phyloP scores from a whole-genome alignment of 2,888 invertebrate genomes.

The Syrphus vitripennis region DNA sequence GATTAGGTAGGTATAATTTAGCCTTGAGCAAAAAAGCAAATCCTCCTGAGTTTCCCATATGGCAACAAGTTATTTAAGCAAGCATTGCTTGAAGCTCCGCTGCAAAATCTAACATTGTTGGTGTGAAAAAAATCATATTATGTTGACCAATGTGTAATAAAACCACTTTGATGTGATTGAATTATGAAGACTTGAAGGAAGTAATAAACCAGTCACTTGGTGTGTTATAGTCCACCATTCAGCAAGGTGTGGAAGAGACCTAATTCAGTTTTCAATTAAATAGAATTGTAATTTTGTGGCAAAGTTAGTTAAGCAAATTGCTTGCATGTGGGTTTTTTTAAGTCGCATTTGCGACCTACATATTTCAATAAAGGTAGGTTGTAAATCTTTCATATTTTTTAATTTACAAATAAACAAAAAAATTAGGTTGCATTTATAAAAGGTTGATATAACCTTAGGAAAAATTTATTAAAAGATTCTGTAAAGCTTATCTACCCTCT shows the following conservation, averaged over 20 bases:
- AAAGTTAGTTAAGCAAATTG: neutral
- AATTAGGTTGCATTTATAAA: too few relatives aligned
- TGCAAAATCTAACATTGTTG: too few relatives aligned
- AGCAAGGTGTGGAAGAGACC: constrained; percentile 4
- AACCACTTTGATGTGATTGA: constrained; percentile 53
- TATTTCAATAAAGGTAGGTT: neutral
- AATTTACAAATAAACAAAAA: too few relatives aligned
- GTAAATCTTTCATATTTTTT: too few relatives aligned
- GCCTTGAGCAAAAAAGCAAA: neutral
- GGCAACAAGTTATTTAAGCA: constrained; percentile 1
- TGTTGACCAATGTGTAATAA: constrained; percentile 32
- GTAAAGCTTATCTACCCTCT: too few relatives aligned
- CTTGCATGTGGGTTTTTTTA: neutral
- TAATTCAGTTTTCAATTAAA: neutral
- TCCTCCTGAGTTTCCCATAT: neutral
- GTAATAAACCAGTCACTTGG: constrained; percentile 38
- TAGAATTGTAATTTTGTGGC: neutral
- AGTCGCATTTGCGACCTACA: neutral
- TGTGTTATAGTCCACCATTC: constrained; percentile 6
- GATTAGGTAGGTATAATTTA: neutral
- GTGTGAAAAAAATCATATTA: neutral
- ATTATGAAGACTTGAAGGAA: constrained; percentile 47
- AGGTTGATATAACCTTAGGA: too few relatives aligned
- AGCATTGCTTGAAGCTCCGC: neutral
- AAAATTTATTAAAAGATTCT: too few relatives aligned